Conservation (phyloP, 2,888 invertebrate genomes). For the Amiota minor region DNA sequence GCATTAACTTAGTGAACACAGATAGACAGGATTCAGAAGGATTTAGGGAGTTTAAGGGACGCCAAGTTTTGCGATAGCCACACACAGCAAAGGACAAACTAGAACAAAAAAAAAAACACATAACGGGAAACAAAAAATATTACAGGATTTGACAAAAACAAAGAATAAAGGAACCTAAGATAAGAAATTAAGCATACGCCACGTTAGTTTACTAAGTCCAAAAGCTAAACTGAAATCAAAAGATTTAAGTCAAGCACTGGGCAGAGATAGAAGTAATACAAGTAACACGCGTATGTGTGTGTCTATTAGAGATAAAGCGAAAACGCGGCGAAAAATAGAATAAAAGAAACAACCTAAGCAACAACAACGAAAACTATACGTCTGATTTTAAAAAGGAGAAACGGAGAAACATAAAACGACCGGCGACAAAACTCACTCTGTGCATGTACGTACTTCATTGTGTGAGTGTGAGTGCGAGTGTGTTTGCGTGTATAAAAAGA, state of each 20-base stretch:
- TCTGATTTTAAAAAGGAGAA: slow-evolving; percentile 43
- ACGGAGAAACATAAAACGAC: background rate
- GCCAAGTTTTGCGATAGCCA: slow-evolving; percentile 36
- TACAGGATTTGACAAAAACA: slow-evolving; percentile 43
- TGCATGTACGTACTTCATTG: slow-evolving; percentile 21
- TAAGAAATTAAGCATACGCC: slow-evolving; percentile 57
- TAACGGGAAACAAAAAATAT: slow-evolving; percentile 37
- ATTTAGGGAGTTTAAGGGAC: slow-evolving; percentile 11
- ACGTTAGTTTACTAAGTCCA: slow-evolving; percentile 43
- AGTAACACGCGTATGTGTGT: slow-evolving; percentile 11
- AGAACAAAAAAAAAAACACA: slow-evolving; percentile 25
- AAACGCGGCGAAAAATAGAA: slow-evolving; percentile 46
- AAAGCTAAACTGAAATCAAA: slow-evolving; percentile 23
- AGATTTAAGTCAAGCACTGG: slow-evolving; percentile 23
- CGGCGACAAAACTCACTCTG: slow-evolving; percentile 5
- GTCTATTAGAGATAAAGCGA: slow-evolving; percentile 39
- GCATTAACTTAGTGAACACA: slow-evolving; percentile 43
- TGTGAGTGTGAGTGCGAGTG: slow-evolving; percentile 20
- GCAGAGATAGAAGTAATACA: slow-evolving; percentile 18
- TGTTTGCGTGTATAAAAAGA: slow-evolving; percentile 26
- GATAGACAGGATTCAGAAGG: background rate
- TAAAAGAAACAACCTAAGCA: slow-evolving; percentile 46
- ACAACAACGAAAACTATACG: slow-evolving; percentile 19
- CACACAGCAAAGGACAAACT: slow-evolving; percentile 39
- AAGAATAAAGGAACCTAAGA: slow-evolving; percentile 39